A percentile compares a stretch with the other conserved stretches of the same genome.
Conservation (phyloP, 1,140 invertebrate genomes). For the Leptopilina boulardi region DNA sequence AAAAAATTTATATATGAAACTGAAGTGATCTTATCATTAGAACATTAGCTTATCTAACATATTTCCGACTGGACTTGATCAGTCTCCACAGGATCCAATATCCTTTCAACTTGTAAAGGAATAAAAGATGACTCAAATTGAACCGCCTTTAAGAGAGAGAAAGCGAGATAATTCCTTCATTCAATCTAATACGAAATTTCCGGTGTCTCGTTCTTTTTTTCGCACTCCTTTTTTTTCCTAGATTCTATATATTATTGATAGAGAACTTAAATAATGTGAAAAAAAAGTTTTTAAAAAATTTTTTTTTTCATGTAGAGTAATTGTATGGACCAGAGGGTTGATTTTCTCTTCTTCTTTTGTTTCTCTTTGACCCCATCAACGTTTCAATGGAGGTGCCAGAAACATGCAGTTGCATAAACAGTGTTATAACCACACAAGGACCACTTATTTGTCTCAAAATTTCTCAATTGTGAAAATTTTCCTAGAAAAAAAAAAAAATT, state of each 20-base stretch:
- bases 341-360: background rate
- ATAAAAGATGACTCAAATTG: background rate
- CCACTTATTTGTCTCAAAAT: background rate
- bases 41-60: conserved; percentile 14
- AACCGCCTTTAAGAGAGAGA: too few species aligned
- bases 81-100: background rate
- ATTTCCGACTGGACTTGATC: conserved; percentile 5
- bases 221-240: background rate
- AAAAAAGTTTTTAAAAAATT: background rate
- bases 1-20: background rate
- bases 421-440: background rate
- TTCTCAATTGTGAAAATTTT: background rate
- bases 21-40: background rate
- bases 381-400: background rate
- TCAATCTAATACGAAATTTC: background rate
- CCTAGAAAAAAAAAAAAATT: too few species aligned
- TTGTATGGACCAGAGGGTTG: background rate
- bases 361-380: background rate
- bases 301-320: background rate
- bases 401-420: conserved; percentile 1
- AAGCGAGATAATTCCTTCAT: background rate
- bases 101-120: background rate
- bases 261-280: background rate
- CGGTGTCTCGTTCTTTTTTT: background rate
- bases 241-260: too few species aligned